Evolutionary conservation across 2,113 vertebrate genomes (phyloP).

Genomic region (Sakesphorus luctuosus): DNA sequence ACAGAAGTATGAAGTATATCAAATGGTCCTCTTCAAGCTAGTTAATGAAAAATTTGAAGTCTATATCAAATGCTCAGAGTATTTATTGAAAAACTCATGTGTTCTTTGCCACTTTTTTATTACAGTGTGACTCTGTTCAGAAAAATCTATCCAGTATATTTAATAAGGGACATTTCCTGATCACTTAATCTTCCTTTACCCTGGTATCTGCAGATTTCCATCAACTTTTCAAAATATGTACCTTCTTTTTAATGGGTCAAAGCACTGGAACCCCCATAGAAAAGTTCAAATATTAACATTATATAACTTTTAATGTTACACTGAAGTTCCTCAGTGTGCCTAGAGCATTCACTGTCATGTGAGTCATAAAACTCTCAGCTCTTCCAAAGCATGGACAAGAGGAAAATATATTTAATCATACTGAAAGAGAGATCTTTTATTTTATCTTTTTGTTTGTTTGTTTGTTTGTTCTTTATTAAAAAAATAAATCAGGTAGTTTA

Average conservation of each 20-base stretch:
- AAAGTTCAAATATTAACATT: not conserved
- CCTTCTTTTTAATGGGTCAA: not conserved
- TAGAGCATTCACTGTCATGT: not conserved
- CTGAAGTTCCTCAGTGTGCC: not conserved
- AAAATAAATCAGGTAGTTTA: not conserved
- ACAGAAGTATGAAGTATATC: not conserved
- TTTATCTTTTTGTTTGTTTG: not conserved
- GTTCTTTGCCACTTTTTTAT: not conserved
- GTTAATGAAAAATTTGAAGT: not conserved
- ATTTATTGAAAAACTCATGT: not conserved
- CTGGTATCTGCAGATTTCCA: not conserved
- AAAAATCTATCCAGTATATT: not conserved
- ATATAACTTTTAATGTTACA: not conserved
- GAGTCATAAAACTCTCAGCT: not conserved
- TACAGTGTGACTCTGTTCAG: not conserved
- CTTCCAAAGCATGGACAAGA: not conserved
- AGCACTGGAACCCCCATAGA: not conserved
- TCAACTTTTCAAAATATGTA: not conserved
- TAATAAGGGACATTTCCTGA: not conserved
- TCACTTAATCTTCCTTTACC: not conserved
- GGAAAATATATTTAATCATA: not conserved
- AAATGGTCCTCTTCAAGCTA: not conserved
- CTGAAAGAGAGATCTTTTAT: not conserved
- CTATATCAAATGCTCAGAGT: not conserved
- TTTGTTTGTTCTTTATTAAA: not conserved